Conservation (phyloP, 1,140 invertebrate genomes). For the Penaeus japonicus region DNA sequence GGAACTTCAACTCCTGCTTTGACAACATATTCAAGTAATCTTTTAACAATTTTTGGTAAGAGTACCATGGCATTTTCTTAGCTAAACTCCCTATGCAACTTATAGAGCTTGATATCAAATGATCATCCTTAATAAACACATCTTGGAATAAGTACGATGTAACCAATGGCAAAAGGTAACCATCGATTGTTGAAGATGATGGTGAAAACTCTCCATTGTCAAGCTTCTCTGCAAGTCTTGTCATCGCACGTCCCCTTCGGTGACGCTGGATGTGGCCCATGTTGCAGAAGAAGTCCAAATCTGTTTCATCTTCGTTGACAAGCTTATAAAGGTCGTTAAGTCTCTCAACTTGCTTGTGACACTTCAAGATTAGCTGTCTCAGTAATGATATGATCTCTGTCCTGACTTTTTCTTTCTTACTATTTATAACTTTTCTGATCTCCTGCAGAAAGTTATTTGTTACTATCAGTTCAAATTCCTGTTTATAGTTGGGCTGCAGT, state of each 20-base stretch:
- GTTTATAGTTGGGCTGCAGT: slow-evolving; percentile 51
- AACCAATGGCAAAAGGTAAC: slow-evolving; percentile 86
- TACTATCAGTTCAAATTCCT: slow-evolving; percentile 71
- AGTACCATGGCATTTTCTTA: slow-evolving; percentile 82
- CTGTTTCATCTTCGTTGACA: slow-evolving; percentile 77
- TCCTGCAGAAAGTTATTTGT: slow-evolving; percentile 76
- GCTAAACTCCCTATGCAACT: slow-evolving; percentile 74
- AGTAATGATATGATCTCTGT: slow-evolving; percentile 81
- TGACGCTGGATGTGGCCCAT: slow-evolving; percentile 86
- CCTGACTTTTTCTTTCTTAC: slow-evolving; percentile 72
- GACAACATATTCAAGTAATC: slow-evolving; percentile 79
- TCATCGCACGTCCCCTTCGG: slow-evolving; percentile 71
- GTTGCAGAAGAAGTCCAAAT: slow-evolving; percentile 95
- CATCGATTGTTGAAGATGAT: slow-evolving; percentile 76
- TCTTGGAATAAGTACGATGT: slow-evolving; percentile 82
- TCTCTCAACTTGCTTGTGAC: slow-evolving; percentile 69
- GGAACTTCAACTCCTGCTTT: slow-evolving; percentile 74
- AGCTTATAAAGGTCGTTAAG: slow-evolving; percentile 78
- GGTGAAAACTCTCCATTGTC: slow-evolving; percentile 70
- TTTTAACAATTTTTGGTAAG: slow-evolving; percentile 82
- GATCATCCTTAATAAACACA: slow-evolving; percentile 77
- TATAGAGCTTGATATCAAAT: slow-evolving; percentile 69
- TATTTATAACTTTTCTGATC: slow-evolving; percentile 74
- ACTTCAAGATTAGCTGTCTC: slow-evolving; percentile 70
- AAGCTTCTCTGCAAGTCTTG: slow-evolving; percentile 59